These are phyloP conservation scores for Caenorhabditis plicata DNA, from an alignment of 2,888 invertebrate genomes.

Conservation along the genomic window DNA sequence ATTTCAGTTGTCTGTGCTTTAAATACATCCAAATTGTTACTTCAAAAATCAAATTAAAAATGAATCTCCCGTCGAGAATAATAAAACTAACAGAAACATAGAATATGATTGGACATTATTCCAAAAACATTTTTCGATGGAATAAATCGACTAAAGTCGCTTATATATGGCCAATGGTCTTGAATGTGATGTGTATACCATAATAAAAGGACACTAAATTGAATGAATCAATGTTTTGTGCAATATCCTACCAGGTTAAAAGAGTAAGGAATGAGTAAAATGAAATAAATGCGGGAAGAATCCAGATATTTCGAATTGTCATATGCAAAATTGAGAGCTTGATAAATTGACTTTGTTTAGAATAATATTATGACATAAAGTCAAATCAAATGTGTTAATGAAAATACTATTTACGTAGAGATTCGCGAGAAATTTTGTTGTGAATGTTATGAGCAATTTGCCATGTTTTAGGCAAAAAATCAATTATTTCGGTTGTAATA, in stretches of 20 bases:
- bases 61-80: background rate
- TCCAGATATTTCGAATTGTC: slow-evolving; percentile 35
- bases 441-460: too few relatives aligned
- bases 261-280: slow-evolving; percentile 23
- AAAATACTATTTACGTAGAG: too few relatives aligned
- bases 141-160: slow-evolving; percentile 24
- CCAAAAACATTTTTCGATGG: slow-evolving; percentile 30
- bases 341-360: too few relatives aligned
- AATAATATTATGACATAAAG: too few relatives aligned
- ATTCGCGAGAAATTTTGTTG: too few relatives aligned
- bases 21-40: slow-evolving; percentile 31
- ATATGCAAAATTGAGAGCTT: too few relatives aligned
- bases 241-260: slow-evolving; percentile 12
- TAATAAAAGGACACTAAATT: slow-evolving; percentile 25
- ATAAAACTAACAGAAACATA: slow-evolving; percentile 10
- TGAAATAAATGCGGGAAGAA: slow-evolving; percentile 25
- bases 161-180: slow-evolving; percentile 30
- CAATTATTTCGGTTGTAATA: too few relatives aligned
- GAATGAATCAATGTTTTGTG: background rate
- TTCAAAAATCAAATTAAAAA: slow-evolving; percentile 2
- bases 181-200: slow-evolving; percentile 22
- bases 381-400: too few relatives aligned
- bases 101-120: slow-evolving; percentile 31
- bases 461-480: too few relatives aligned
- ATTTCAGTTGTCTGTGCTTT: slow-evolving; percentile 25